A percentile compares a stretch with the other conserved stretches of the same genome.
These are phyloP conservation scores for Corydoras maculifer DNA, from an alignment of 2,113 vertebrate genomes.

Conservation along the genomic window DNA sequence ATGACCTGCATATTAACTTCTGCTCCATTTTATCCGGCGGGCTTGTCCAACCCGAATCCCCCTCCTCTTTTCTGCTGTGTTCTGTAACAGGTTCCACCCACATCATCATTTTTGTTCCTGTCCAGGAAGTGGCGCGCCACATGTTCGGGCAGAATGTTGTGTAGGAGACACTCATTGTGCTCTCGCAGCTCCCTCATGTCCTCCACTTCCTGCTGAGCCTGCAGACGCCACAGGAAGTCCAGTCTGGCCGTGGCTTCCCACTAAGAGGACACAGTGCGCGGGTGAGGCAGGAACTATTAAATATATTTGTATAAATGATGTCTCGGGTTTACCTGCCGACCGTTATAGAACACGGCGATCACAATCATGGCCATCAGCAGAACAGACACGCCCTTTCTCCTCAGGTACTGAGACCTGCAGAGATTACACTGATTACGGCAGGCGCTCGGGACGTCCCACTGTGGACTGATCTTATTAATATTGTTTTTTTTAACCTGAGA, in stretches of 20 bases:
- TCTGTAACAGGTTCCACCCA: slow-evolving; percentile 42
- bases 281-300: background rate
- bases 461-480: background rate
- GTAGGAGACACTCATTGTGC: slow-evolving; percentile 88
- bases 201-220: slow-evolving; percentile 93
- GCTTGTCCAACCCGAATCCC: no score
- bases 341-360: slow-evolving; percentile 89
- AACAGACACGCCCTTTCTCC: slow-evolving; percentile 84
- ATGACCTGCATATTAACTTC: no score
- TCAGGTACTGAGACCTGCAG: slow-evolving; percentile 78
- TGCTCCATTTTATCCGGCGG: no score
- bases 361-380: slow-evolving; percentile 90
- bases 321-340: slow-evolving; percentile 75
- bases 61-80: background rate
- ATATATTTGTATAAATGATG: background rate
- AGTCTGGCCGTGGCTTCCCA: slow-evolving; percentile 90
- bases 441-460: background rate
- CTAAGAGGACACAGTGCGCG: slow-evolving; percentile 51
- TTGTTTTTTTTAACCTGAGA: slow-evolving; percentile 10
- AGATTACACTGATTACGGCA: background rate
- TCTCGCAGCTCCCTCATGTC: slow-evolving; percentile 92
- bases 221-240: slow-evolving; percentile 92
- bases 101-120: slow-evolving; percentile 85
- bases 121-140: slow-evolving; percentile 90
- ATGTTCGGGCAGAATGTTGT: slow-evolving; percentile 89